phyloP scores from a whole-genome alignment of 2,113 vertebrate genomes.

The Pteropus alecto region DNA sequence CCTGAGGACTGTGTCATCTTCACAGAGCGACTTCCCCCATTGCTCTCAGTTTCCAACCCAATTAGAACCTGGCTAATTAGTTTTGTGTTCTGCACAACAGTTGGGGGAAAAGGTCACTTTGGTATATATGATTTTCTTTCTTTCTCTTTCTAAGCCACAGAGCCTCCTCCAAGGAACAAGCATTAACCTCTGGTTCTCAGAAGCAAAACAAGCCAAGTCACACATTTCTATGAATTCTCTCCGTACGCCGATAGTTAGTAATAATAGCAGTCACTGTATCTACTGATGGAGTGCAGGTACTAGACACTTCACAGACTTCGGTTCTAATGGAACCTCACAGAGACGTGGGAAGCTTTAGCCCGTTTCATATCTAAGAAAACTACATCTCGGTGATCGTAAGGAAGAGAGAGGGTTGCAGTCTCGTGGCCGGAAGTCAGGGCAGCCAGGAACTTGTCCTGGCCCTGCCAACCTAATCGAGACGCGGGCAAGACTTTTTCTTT shows the following conservation, averaged over 20 bases:
- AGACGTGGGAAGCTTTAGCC: neutral
- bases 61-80: neutral
- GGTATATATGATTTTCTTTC: conserved; percentile 1
- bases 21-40: neutral
- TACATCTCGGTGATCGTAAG: fast-evolving
- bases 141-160: conserved; percentile 49
- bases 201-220: conserved; percentile 40
- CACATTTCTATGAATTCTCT: conserved; percentile 41
- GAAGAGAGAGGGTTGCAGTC: too few species aligned
- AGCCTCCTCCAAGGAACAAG: conserved; percentile 43
- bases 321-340: fast-evolving
- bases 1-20: neutral
- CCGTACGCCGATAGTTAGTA: neutral
- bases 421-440: neutral
- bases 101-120: conserved; percentile 41
- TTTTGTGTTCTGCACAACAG: neutral
- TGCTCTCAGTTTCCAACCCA: neutral
- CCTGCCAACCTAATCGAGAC: fast-evolving
- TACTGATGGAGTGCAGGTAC: neutral
- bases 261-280: neutral
- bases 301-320: neutral
- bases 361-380: neutral
- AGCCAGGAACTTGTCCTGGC: too few species aligned
- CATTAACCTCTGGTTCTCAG: conserved; percentile 43
- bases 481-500: neutral